phyloP scores from a whole-genome alignment of 2,113 vertebrate genomes.

The Miniopterus natalensis region DNA sequence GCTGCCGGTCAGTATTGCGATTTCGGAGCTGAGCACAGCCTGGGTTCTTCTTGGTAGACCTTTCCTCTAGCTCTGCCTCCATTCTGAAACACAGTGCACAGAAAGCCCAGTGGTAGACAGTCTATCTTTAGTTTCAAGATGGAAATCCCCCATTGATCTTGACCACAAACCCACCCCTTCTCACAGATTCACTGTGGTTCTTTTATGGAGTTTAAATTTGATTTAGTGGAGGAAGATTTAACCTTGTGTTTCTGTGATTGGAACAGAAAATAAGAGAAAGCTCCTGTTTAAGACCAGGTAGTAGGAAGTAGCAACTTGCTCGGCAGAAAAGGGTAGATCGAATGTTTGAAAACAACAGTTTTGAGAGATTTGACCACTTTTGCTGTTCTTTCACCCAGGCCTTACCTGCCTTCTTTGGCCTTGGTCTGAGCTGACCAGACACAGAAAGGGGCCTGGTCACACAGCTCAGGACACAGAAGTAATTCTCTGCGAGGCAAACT shows the following conservation, averaged over 20 bases:
- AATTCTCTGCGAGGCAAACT: neutral
- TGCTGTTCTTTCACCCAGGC: rapidly evolving
- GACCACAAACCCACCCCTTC: conserved; percentile 64
- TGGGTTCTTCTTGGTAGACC: neutral
- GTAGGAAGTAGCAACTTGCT: conserved; percentile 40
- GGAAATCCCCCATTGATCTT: conserved; percentile 67
- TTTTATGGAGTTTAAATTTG: conserved; percentile 70
- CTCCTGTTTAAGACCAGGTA: conserved; percentile 32
- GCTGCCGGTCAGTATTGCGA: neutral
- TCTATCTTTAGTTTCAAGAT: conserved; percentile 69
- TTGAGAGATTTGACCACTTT: neutral
- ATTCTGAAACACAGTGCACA: neutral
- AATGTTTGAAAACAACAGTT: conserved; percentile 20
- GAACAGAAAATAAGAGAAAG: conserved; percentile 55
- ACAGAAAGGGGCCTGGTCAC: neutral
- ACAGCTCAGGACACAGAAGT: neutral
- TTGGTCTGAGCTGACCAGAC: neutral
- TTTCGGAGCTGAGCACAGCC: neutral
- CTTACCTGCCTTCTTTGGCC: neutral
- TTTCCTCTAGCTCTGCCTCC: neutral
- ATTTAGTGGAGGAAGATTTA: conserved; percentile 64
- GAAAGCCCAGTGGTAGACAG: neutral
- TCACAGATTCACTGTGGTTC: conserved; percentile 58
- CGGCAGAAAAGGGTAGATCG: conserved; percentile 13
- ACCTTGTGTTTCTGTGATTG: conserved; percentile 50